phyloP scores from a whole-genome alignment of 2,888 invertebrate genomes.

The Mimumesa dahlbomi region DNA sequence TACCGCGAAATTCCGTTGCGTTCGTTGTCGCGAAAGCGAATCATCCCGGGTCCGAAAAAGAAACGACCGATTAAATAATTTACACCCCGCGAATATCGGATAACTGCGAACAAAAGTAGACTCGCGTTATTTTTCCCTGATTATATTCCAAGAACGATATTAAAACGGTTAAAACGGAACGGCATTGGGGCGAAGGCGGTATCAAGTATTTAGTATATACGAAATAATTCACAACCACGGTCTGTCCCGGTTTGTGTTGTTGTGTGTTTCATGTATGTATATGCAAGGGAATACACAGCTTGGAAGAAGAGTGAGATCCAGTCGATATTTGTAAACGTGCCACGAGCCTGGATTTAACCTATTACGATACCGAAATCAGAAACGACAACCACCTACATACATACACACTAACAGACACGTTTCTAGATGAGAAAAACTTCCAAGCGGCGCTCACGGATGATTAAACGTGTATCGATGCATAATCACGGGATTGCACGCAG shows the following conservation, averaged over 20 bases:
- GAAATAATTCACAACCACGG: conserved; percentile 18
- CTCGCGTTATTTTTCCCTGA: no score
- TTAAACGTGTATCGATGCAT: conserved; percentile 35
- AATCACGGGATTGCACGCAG: conserved; percentile 33
- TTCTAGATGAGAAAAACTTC: no score
- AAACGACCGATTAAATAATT: neutral
- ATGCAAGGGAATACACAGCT: no score
- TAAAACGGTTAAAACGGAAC: conserved; percentile 27
- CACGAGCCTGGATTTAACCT: neutral
- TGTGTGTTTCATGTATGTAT: neutral
- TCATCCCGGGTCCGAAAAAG: no score
- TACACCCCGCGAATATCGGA: no score
- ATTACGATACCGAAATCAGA: neutral
- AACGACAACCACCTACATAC: no score
- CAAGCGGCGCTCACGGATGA: no score
- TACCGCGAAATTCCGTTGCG: conserved; percentile 16
- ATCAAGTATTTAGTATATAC: conserved; percentile 36
- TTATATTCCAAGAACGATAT: conserved; percentile 9
- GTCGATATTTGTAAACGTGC: conserved; percentile 23
- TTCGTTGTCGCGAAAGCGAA: no score
- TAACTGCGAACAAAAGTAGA: no score
- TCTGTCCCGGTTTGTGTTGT: conserved; percentile 19
- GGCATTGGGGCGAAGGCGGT: conserved; percentile 15
- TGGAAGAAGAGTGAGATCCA: neutral
- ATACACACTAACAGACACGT: no score